Base-by-base conservation (phyloP, 2,888 invertebrate genomes). In the Prosopocoilus inquinatus region DNA sequence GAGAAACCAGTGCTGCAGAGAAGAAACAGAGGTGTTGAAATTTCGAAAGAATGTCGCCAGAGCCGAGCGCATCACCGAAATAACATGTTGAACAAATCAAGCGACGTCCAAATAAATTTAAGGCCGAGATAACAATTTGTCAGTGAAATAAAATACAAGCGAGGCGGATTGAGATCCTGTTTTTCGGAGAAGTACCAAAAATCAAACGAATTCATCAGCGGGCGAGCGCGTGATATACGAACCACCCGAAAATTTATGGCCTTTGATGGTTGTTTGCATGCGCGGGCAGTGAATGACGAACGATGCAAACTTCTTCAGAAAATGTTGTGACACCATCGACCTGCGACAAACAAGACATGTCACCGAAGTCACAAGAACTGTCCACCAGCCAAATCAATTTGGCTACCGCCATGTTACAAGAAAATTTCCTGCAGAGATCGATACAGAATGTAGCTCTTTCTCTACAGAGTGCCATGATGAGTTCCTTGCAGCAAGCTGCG, bases 381-480 rank as follows among this genome's bases (percentile, higher is more conserved):
- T 75, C 78, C 76, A 73, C 81, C 77, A 50, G 57, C 1, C 69
- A 70, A 54, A 55, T 71, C 34, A 67, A 70, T 43, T 75, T 80
- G 58, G 79, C 79, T 38, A 78, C 79, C 51, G 86, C 86, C 47
- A 84, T 87, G 63, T 73, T 84, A 64, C 84, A 85, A 74, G 85
- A 85, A 72, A 84, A 84, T 64, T 80, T 85, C 77, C 75, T 86
- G 63, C 80, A 79, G 66, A 70, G 80, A 48, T 79, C 79, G 36
- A 76, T 84, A 12, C 89, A 89, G 75, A 88, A 86, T 68, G 90
- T 91, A 47, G 90, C 91, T 34, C 81, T 91, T 63, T 89, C 90
- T 9, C 79, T 92, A 49, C 92, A 93, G 77, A 90, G 89, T 71
- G 90, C 91, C 7, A 87, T 93, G 83, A 87, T 92, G 78, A 89